Conservation (phyloP, 2,888 invertebrate genomes). For the Ochlodes sylvanus region DNA sequence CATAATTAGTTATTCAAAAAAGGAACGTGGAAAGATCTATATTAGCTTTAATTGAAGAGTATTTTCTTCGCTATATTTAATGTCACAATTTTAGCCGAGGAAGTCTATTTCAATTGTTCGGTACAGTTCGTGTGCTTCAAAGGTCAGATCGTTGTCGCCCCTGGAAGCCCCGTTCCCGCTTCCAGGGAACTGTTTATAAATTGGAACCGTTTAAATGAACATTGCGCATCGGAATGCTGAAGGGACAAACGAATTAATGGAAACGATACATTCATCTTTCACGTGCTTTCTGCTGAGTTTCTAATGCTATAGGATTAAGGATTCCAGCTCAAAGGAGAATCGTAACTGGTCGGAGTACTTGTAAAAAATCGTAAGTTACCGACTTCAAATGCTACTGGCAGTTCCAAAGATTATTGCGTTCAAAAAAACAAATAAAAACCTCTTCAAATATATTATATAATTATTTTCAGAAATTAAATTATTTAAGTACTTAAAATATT, state of each 20-base stretch:
- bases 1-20: too few species aligned
- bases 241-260: conserved; percentile 3
- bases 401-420: too few species aligned
- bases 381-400: too few species aligned
- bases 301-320: too few species aligned
- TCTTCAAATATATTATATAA: too few species aligned
- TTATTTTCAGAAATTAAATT: too few species aligned
- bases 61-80: background rate
- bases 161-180: conserved; percentile 15
- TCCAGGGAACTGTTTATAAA: conserved; percentile 24
- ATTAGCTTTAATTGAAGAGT: background rate
- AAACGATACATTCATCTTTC: background rate
- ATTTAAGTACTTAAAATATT: too few species aligned
- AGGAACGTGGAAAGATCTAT: too few species aligned
- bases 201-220: conserved; percentile 48
- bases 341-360: too few species aligned
- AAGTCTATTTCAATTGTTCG: conserved; percentile 19
- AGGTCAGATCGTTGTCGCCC: conserved; percentile 33
- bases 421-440: too few species aligned
- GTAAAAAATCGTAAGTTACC: too few species aligned
- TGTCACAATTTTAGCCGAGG: background rate
- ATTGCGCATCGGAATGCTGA: conserved; percentile 50
- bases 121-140: conserved; percentile 25
- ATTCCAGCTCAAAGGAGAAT: too few species aligned
- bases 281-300: background rate